A percentile compares a stretch with the other conserved stretches of the same genome.
Evolutionary conservation across 2,797 vertebrate genomes (phyloP).

Genomic region (Gouania willdenowi): DNA sequence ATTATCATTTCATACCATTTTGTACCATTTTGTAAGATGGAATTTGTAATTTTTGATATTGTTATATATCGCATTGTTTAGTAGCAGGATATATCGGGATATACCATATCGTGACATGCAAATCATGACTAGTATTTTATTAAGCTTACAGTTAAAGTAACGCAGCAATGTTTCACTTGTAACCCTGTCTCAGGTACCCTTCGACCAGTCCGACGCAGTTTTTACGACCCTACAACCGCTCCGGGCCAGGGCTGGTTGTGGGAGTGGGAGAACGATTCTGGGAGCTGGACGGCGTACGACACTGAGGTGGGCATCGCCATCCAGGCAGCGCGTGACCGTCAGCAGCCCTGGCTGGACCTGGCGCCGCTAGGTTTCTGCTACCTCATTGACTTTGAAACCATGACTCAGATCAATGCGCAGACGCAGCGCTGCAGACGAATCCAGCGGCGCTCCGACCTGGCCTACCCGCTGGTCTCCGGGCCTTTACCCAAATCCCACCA

Average conservation of each 20-base stretch:
- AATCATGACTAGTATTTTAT: no score
- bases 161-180: neutral
- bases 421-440: conserved; percentile 90
- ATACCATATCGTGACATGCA: no score
- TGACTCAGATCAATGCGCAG: conserved; percentile 96
- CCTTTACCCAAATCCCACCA: conserved; percentile 75
- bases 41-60: no score
- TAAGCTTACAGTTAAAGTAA: no score
- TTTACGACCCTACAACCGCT: conserved; percentile 89
- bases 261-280: conserved; percentile 95
- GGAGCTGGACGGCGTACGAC: conserved; percentile 92
- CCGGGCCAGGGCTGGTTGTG: conserved; percentile 93
- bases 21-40: no score
- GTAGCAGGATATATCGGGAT: no score
- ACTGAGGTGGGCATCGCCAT: conserved; percentile 93
- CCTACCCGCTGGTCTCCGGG: conserved; percentile 87
- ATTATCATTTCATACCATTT: no score
- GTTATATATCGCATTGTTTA: no score
- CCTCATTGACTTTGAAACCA: conserved; percentile 91
- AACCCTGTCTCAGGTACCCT: conserved; percentile 81
- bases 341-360: conserved; percentile 94
- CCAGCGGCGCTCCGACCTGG: conserved; percentile 86
- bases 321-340: conserved; percentile 88
- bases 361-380: conserved; percentile 91
- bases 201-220: conserved; percentile 89